Evolutionary conservation across 1,140 invertebrate genomes (phyloP).

Genomic region (Mizuhopecten yessoensis): DNA sequence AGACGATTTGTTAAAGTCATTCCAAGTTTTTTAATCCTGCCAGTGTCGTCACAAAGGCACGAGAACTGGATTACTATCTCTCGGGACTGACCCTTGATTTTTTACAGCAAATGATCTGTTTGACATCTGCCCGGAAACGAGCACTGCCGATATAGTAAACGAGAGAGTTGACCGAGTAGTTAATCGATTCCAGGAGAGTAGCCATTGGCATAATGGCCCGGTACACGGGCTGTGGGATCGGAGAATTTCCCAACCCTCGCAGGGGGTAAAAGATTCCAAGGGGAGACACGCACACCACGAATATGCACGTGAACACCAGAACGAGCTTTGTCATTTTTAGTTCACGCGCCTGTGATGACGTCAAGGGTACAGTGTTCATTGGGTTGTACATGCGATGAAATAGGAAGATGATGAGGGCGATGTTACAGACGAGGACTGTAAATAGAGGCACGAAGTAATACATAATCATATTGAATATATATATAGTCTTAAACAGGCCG

Average conservation of each 20-base stretch:
- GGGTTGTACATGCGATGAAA: not conserved
- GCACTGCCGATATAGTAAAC: not conserved
- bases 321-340: not conserved
- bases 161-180: not conserved
- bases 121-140: not conserved
- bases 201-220: not conserved
- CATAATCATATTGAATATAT: not conserved
- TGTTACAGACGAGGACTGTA: not conserved
- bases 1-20: too few relatives aligned
- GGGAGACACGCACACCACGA: not conserved
- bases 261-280: not conserved
- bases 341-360: not conserved
- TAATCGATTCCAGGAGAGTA: not conserved
- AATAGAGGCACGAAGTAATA: not conserved
- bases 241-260: not conserved
- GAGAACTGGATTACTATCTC: too few relatives aligned
- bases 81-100: too few relatives aligned
- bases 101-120: not conserved
- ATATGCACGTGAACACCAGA: not conserved
- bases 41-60: too few relatives aligned
- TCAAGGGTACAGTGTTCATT: not conserved
- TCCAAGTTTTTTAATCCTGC: too few relatives aligned
- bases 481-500: not conserved
- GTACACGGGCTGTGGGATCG: not conserved
- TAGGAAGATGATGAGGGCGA: not conserved